Evolutionary conservation across 2,797 vertebrate species (phyloP), one percentile per base, ranked within the genome.

Genomic region (Rhincodon typus): DNA sequence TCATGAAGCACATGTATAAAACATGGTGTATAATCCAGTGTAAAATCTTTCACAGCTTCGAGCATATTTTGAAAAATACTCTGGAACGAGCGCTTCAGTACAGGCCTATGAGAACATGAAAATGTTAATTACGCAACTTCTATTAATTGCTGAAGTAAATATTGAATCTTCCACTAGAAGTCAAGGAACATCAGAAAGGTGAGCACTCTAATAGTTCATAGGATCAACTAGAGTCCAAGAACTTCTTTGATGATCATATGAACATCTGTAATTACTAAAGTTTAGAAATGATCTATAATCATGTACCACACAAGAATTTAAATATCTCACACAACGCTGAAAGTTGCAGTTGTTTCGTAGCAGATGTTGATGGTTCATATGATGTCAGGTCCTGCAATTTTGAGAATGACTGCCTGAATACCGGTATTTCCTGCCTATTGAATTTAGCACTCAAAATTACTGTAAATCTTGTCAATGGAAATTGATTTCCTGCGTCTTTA

Each of bases 51-150:
- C 90, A 96, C 97, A 99, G 99, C 97, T 99, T 96, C 97, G 97
- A 96, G 97, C 96, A 10, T 99, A 99, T 97, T 98, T 99, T 97
- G 97, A 97, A 96, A 97, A 98, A 96, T 98, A 98, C 96, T 97
- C 99, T 87, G 98, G 97, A 96, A 96, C 96, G 27, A 72, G 94
- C 53, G 96, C 96, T 74, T 98, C 98, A 96, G 97, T 97, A 27
- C 97, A 98, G 96, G 98, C 98, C 86, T 97, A 98, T 96, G 97
- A 96, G 50, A 98, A 97, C 95, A 96, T 98, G 97, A 99, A 98
- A 97, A 97, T 97, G 96, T 97, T 97, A 93, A 97, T 99, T 96
- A 98, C 97, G 96, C 98, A 98, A 95, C 97, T 99, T 96, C 97
- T 99, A 23, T 97, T 98, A 95, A 97, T 97, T 2, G 98, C 98